Conservation (phyloP, 2,888 invertebrate genomes). For the Orthosia gracilis region DNA sequence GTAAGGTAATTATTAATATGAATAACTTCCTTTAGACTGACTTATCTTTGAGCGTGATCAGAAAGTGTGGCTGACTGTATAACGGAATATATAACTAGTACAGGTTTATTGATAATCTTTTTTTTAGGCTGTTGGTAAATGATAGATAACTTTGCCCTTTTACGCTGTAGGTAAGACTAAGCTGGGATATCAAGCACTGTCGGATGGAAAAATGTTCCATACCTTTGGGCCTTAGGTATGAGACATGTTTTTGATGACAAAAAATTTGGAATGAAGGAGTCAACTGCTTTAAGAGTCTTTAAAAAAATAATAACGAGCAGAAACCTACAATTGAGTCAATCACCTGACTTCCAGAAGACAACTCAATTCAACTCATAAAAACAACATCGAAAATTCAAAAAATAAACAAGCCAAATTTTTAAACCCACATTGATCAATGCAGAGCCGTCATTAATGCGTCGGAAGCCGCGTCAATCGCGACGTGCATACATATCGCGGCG, state of each 20-base stretch:
- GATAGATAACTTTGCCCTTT: neutral
- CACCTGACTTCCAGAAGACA: neutral
- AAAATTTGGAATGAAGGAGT: neutral
- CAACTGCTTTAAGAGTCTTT: no score
- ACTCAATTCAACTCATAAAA: neutral
- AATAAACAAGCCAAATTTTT: slow-evolving; percentile 32
- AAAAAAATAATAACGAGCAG: no score
- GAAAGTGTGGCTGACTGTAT: slow-evolving; percentile 18
- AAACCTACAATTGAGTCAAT: neutral
- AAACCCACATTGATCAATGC: slow-evolving; percentile 31
- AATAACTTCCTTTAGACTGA: slow-evolving; percentile 52
- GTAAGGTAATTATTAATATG: slow-evolving; percentile 61
- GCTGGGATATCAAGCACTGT: neutral
- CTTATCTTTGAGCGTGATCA: slow-evolving; percentile 56
- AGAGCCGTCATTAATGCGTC: slow-evolving; percentile 56
- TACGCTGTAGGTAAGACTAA: neutral
- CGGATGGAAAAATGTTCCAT: neutral
- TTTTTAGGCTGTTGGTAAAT: slow-evolving; percentile 4
- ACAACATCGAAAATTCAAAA: neutral
- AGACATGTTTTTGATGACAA: neutral
- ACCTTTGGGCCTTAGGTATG: neutral
- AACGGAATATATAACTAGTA: slow-evolving; percentile 6
- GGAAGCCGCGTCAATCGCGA: slow-evolving; percentile 60
- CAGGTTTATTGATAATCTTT: slow-evolving; percentile 1
- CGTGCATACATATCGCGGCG: slow-evolving; percentile 52